Conservation (phyloP, 2,888 invertebrate genomes). For the Macaria liturata region DNA sequence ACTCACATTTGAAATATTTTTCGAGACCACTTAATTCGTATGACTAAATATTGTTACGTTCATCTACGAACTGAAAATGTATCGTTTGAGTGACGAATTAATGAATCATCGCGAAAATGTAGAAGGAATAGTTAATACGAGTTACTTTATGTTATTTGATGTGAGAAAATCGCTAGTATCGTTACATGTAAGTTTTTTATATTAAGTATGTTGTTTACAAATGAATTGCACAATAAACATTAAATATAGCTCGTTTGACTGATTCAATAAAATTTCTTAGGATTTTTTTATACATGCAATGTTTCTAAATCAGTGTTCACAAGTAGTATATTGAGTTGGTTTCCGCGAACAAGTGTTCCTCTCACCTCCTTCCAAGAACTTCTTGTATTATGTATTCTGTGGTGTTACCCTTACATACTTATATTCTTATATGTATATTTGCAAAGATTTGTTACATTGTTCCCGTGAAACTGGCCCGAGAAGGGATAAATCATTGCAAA, state of each 20-base stretch:
- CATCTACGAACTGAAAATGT: slow-evolving; percentile 14
- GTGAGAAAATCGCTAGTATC: too few relatives aligned
- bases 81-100: slow-evolving; percentile 19
- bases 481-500: slow-evolving; percentile 44
- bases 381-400: too few relatives aligned
- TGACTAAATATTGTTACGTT: slow-evolving; percentile 16
- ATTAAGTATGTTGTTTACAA: too few relatives aligned
- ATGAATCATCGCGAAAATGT: slow-evolving; percentile 15
- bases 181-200: too few relatives aligned
- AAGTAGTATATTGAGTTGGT: slow-evolving; percentile 28
- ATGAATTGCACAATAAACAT: too few relatives aligned
- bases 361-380: slow-evolving; percentile 40
- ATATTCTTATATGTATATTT: slow-evolving; percentile 13
- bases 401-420: slow-evolving; percentile 20
- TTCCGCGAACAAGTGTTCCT: slow-evolving; percentile 38
- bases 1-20: slow-evolving; percentile 12
- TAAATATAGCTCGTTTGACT: too few relatives aligned
- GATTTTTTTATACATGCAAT: slow-evolving; percentile 15
- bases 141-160: too few relatives aligned
- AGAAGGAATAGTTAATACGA: too few relatives aligned
- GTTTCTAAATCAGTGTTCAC: slow-evolving; percentile 25
- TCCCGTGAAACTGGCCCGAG: slow-evolving; percentile 31
- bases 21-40: slow-evolving; percentile 11
- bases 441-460: slow-evolving; percentile 35
- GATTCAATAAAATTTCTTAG: neutral